Evolutionary conservation across 2,888 invertebrate genomes (phyloP).

Genomic region (Chrysina gloriosa): DNA sequence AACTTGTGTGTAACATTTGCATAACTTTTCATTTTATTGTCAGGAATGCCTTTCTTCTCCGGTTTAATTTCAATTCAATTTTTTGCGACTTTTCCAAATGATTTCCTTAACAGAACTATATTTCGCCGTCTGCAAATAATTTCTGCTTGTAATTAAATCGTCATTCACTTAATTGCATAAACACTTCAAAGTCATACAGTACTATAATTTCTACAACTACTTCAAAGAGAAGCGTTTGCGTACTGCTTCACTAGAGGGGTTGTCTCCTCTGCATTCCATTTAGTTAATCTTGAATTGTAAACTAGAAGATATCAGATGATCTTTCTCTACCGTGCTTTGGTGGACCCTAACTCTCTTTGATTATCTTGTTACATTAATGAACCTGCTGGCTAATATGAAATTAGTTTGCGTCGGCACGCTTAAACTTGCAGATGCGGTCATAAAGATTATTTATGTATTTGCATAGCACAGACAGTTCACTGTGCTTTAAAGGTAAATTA

Average conservation of each 20-base stretch:
- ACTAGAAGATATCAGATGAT: conserved; percentile 28
- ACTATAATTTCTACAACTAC: background rate
- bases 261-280: conserved; percentile 13
- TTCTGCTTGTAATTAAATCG: too few relatives aligned
- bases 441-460: conserved; percentile 46
- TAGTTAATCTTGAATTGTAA: conserved; percentile 31
- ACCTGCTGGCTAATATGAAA: conserved; percentile 47
- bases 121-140: too few relatives aligned
- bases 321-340: conserved; percentile 21
- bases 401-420: conserved; percentile 42
- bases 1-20: too few relatives aligned
- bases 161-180: too few relatives aligned
- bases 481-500: conserved; percentile 7
- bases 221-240: background rate
- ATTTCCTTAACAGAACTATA: too few relatives aligned
- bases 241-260: conserved; percentile 5
- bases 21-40: too few relatives aligned
- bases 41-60: too few relatives aligned
- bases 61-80: too few relatives aligned
- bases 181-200: background rate
- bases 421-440: conserved; percentile 46
- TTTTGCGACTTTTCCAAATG: too few relatives aligned
- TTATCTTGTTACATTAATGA: conserved; percentile 49
- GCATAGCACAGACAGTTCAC: background rate
- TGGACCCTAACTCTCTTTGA: conserved; percentile 41